Conservation (phyloP, 23 tunicate species). For the Clavelina lepadiformis region DNA sequence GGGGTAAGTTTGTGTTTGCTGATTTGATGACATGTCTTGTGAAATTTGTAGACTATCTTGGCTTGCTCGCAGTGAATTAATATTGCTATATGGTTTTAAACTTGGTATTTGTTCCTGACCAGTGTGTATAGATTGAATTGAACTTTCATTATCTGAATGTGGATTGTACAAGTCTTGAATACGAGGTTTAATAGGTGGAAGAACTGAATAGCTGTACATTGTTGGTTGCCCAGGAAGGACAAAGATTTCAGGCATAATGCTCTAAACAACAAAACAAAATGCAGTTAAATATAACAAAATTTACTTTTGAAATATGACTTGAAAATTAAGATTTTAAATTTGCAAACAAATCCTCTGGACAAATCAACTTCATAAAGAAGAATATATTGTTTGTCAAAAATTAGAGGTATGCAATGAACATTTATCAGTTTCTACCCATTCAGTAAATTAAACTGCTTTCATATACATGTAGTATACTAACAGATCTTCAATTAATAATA, state of each 20-base stretch:
- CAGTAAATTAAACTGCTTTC: no score
- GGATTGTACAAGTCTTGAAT: conserved; percentile 23
- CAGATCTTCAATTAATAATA: no score
- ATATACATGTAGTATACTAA: no score
- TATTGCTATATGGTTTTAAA: conserved; percentile 4
- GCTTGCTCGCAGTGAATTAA: neutral
- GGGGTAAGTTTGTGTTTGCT: neutral
- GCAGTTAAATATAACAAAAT: no score
- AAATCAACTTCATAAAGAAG: no score
- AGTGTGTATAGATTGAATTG: neutral
- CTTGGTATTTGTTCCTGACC: neutral
- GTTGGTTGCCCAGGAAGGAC: conserved; percentile 65
- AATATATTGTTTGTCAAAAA: no score
- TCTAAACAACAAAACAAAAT: no score
- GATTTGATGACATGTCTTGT: neutral
- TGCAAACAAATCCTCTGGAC: no score
- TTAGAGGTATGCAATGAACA: no score
- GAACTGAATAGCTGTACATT: conserved; percentile 49
- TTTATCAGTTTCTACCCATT: no score
- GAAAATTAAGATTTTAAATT: no score
- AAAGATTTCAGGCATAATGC: conserved; percentile 67
- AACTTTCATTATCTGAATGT: conserved; percentile 5
- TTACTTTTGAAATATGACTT: no score
- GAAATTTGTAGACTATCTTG: neutral
- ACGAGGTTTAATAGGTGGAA: conserved; percentile 51